A percentile compares a stretch with the other conserved stretches of the same genome.
These are phyloP conservation scores for Drosophila nr. medialis DNA, from an alignment of 2,888 invertebrate genomes.

Conservation along the genomic window DNA sequence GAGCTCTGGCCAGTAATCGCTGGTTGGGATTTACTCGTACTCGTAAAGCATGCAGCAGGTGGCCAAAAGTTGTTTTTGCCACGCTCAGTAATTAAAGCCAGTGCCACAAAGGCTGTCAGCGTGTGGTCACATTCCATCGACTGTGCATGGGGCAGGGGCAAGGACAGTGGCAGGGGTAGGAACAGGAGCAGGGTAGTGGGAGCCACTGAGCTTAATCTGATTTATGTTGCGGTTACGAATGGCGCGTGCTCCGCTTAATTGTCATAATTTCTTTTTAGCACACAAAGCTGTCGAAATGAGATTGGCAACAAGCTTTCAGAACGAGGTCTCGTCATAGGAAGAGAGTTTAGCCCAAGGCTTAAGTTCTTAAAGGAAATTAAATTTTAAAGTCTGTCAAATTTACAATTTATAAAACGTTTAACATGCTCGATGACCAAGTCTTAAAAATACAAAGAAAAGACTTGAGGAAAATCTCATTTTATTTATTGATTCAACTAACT, in stretches of 20 bases:
- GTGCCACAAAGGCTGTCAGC: slow-evolving; percentile 66
- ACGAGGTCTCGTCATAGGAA: neutral
- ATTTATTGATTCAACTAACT: neutral
- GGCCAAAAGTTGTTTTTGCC: slow-evolving; percentile 51
- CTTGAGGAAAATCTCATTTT: neutral
- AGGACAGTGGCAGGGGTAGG: no score
- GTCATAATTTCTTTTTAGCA: slow-evolving; percentile 68
- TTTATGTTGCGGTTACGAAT: slow-evolving; percentile 56
- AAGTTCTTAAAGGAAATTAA: neutral
- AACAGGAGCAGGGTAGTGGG: neutral
- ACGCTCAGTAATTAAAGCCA: slow-evolving; percentile 68
- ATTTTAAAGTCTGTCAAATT: neutral
- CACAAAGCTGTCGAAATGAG: slow-evolving; percentile 20
- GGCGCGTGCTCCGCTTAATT: slow-evolving; percentile 63
- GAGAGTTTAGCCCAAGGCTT: neutral
- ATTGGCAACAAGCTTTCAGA: neutral
- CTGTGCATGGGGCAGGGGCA: neutral
- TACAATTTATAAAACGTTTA: neutral
- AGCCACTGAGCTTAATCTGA: slow-evolving; percentile 51
- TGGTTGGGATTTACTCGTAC: slow-evolving; percentile 39
- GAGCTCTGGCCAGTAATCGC: slow-evolving; percentile 18
- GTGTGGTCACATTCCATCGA: slow-evolving; percentile 50
- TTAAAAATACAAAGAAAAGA: neutral
- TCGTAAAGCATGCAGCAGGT: slow-evolving; percentile 72
- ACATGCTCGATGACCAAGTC: neutral